Conservation (phyloP, 2,797 vertebrate genomes). For the Varecia variegata region DNA sequence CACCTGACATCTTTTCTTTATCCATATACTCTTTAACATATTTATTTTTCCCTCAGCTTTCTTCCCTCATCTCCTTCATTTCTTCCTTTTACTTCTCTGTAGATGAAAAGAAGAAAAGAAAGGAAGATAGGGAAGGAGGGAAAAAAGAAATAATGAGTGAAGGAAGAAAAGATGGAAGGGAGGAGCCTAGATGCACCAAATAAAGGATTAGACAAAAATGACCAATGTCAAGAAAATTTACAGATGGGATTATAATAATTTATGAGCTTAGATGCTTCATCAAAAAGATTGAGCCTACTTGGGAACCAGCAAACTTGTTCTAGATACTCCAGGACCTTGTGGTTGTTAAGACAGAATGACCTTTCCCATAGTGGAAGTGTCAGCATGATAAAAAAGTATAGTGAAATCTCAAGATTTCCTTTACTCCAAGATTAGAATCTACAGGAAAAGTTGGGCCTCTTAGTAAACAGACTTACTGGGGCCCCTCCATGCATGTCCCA, state of each 20-base stretch:
- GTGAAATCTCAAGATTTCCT: neutral
- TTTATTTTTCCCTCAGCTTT: neutral
- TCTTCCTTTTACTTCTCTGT: neutral
- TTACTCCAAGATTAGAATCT: neutral
- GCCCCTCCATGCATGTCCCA: neutral
- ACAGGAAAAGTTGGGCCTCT: neutral
- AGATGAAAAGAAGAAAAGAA: constrained; percentile 7
- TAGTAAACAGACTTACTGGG: neutral
- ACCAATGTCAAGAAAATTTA: neutral
- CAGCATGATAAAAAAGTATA: neutral
- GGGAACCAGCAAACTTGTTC: neutral
- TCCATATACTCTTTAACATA: neutral
- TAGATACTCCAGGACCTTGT: neutral
- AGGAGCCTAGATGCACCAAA: neutral
- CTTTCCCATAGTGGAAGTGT: neutral
- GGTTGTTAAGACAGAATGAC: neutral
- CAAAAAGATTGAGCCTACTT: neutral
- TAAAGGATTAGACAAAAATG: neutral
- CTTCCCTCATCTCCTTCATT: neutral
- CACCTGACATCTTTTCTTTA: neutral
- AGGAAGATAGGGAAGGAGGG: neutral
- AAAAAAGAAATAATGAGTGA: neutral
- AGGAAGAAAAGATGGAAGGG: neutral
- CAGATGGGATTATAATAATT: neutral
- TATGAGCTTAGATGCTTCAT: neutral